phyloP scores from a whole-genome alignment of 2,797 vertebrate species.

The Notamacropus eugenii region DNA sequence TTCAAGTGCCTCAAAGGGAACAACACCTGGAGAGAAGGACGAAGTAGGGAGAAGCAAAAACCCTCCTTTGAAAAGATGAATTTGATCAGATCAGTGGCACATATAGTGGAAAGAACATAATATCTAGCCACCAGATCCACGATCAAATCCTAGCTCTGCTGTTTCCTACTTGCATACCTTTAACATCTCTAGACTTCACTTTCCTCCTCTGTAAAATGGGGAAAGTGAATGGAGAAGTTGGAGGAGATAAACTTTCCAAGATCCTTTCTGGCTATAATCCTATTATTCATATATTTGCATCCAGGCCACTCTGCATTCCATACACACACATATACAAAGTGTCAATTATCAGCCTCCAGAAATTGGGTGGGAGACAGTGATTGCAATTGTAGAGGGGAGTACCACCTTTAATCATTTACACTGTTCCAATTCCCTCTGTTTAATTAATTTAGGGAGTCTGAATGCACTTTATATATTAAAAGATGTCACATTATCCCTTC shows the following conservation, averaged over 20 bases:
- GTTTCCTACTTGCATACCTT: not conserved
- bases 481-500: not conserved
- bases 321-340: rapidly evolving
- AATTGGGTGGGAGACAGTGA: not conserved
- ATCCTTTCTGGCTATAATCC: not conserved
- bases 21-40: not conserved
- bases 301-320: not conserved
- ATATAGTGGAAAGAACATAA: not conserved
- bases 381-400: slow-evolving; percentile 44
- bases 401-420: not conserved
- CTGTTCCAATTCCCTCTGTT: rapidly evolving
- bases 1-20: not conserved
- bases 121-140: not conserved
- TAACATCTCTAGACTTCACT: not conserved
- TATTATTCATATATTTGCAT: not conserved
- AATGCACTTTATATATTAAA: slow-evolving; percentile 31
- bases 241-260: not conserved
- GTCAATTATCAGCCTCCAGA: not conserved
- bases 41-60: not conserved
- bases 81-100: not conserved
- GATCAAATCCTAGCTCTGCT: not conserved
- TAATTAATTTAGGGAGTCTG: slow-evolving; percentile 40
- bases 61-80: not conserved
- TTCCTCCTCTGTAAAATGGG: not conserved
- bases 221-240: not conserved